A percentile compares a stretch with the other conserved stretches of the same genome.
phyloP scores from a whole-genome alignment of 2,113 vertebrate species.

The Neodon shergylaensis region DNA sequence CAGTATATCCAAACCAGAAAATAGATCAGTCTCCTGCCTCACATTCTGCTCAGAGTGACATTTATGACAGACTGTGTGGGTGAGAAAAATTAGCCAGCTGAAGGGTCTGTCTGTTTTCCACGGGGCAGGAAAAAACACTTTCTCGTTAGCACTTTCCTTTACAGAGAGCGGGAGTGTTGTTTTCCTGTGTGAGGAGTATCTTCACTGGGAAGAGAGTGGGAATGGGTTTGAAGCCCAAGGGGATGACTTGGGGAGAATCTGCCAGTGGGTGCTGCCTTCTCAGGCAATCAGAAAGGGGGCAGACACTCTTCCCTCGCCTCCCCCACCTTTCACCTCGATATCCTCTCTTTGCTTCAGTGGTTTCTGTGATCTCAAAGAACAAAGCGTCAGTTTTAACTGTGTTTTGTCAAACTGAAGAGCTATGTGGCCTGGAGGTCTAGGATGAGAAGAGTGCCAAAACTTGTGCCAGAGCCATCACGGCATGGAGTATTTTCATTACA shows the following conservation, averaged over 20 bases:
- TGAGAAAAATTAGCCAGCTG: not conserved
- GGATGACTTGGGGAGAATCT: not conserved
- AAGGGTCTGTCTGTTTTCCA: not conserved
- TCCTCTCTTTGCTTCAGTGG: not conserved
- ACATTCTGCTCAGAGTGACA: not conserved
- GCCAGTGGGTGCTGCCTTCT: not conserved
- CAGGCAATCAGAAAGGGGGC: not conserved
- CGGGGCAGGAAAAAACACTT: not conserved
- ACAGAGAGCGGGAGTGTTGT: not conserved
- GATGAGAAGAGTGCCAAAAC: not conserved
- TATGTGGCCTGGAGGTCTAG: too few species aligned
- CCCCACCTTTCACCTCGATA: not conserved
- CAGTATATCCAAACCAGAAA: conserved; percentile 50
- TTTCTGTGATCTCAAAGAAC: not conserved
- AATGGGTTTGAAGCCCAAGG: not conserved
- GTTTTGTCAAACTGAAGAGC: not conserved
- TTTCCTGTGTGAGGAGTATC: not conserved
- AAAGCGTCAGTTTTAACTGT: not conserved
- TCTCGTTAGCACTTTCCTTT: not conserved
- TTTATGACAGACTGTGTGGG: not conserved
- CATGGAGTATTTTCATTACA: not conserved
- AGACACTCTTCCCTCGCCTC: too few species aligned
- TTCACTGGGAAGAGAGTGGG: not conserved
- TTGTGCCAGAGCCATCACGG: not conserved
- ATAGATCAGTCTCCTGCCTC: not conserved